phyloP scores from a whole-genome alignment of 2,113 vertebrate genomes.

The Gallinago undulata region DNA sequence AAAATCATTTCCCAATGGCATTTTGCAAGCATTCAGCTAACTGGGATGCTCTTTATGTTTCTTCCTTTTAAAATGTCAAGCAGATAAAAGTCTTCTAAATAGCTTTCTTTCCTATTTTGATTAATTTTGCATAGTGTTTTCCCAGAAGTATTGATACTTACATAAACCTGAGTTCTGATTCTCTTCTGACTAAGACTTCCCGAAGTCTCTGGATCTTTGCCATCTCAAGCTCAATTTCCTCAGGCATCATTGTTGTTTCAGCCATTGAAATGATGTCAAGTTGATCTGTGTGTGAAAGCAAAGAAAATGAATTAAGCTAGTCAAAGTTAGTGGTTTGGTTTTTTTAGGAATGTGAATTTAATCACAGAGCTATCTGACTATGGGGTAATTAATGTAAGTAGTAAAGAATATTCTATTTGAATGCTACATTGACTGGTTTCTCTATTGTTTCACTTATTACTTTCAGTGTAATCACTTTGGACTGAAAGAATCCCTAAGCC shows the following conservation, averaged over 20 bases:
- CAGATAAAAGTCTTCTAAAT: constrained; percentile 50
- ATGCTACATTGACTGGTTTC: neutral
- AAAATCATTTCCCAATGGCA: constrained; percentile 32
- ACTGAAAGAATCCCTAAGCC: neutral
- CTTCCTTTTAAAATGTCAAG: constrained; percentile 58
- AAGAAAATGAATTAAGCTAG: neutral
- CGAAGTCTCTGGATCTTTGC: constrained; percentile 93
- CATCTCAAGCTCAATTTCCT: constrained; percentile 98
- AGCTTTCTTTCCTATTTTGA: constrained; percentile 45
- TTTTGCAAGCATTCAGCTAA: constrained; percentile 39
- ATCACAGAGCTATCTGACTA: neutral
- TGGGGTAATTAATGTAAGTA: constrained; percentile 3
- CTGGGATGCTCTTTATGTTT: constrained; percentile 41
- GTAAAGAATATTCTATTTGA: neutral
- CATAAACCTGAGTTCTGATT: constrained; percentile 99
- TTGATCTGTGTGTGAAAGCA: constrained; percentile 77
- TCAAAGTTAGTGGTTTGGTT: neutral
- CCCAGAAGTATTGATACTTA: constrained; percentile 75
- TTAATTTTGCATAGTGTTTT: constrained; percentile 54
- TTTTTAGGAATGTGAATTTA: neutral
- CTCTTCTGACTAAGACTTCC: constrained; percentile 94
- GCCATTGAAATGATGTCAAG: constrained; percentile 95
- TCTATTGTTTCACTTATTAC: neutral
- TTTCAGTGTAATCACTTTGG: neutral
- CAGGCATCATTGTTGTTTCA: constrained; percentile 93